phyloP scores from a whole-genome alignment of 2,113 vertebrate genomes.

The Paedocypris sp. region DNA sequence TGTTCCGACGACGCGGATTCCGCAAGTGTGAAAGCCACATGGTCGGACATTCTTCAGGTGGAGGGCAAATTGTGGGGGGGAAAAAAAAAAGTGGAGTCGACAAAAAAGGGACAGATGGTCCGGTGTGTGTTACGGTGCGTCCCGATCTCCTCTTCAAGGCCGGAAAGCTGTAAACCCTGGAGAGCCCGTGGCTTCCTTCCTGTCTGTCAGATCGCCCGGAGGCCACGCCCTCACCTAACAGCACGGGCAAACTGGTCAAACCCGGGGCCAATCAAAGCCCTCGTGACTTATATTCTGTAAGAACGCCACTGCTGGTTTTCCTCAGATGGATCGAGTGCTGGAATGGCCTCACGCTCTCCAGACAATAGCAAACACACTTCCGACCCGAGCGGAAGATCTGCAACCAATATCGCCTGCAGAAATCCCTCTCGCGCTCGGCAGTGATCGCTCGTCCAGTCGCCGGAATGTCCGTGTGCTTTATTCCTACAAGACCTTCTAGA shows the following conservation, averaged over 20 bases:
- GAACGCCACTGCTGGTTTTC: too few relatives aligned
- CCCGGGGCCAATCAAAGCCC: too few relatives aligned
- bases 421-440: too few relatives aligned
- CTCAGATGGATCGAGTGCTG: too few relatives aligned
- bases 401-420: neutral
- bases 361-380: neutral
- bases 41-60: neutral
- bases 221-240: neutral
- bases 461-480: too few relatives aligned
- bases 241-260: too few relatives aligned
- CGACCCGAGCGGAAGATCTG: neutral
- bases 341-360: neutral
- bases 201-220: constrained; percentile 7
- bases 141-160: neutral
- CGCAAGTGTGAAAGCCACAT: constrained; percentile 2
- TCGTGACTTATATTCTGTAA: too few relatives aligned
- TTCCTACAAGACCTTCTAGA: too few relatives aligned
- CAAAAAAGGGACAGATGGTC: neutral
- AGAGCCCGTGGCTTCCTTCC: constrained; percentile 25
- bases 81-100: too few relatives aligned
- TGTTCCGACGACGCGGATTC: neutral
- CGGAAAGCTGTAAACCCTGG: constrained; percentile 19
- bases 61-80: constrained; percentile 1
- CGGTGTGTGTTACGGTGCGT: neutral
- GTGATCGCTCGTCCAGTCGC: too few relatives aligned